A percentile compares a stretch with the other conserved stretches of the same genome.
These are phyloP conservation scores for Erithacus rubecula DNA, from an alignment of 2,797 vertebrate genomes.

Conservation along the genomic window DNA sequence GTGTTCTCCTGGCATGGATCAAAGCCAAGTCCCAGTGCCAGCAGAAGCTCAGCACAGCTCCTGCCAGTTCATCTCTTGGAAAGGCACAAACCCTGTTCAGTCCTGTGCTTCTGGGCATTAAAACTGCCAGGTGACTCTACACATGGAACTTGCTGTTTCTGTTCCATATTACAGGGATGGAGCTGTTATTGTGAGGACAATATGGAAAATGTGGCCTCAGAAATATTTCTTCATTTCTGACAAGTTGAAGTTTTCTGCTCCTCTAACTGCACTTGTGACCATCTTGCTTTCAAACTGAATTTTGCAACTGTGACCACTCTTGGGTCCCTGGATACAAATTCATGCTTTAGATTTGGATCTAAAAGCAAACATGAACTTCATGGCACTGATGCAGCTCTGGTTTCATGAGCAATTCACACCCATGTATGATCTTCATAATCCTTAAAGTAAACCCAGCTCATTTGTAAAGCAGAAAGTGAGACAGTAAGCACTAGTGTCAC, in stretches of 20 bases:
- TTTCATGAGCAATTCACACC: not conserved
- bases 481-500: not conserved
- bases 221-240: not conserved
- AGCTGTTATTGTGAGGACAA: not conserved
- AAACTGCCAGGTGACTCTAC: not conserved
- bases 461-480: not conserved
- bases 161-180: not conserved
- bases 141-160: not conserved
- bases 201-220: not conserved
- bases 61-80: not conserved
- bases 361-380: not conserved
- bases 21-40: not conserved
- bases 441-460: not conserved
- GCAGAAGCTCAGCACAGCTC: not conserved
- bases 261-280: not conserved
- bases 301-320: not conserved
- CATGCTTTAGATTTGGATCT: not conserved
- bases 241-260: not conserved
- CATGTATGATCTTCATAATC: not conserved
- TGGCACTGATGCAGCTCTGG: not conserved
- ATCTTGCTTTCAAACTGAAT: not conserved
- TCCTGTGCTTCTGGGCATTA: not conserved
- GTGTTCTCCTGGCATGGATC: not conserved
- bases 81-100: not conserved
- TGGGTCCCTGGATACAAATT: not conserved